A percentile compares a stretch with the other conserved stretches of the same genome.
Conservation (phyloP, 2,888 invertebrate species). For the Schizaphis graminum region DNA sequence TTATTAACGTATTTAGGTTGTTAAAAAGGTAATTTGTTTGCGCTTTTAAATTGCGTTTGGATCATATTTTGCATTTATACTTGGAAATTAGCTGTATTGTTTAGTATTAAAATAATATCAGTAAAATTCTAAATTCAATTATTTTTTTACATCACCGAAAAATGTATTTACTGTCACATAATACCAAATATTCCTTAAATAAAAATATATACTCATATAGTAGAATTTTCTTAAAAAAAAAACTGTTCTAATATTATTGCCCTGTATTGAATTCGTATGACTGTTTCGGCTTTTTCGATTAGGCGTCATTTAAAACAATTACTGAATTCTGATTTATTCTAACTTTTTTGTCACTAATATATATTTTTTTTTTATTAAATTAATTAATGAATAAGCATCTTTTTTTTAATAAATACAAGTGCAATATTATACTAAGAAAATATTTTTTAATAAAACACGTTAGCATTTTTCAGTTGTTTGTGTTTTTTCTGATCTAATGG, state of each 20-base stretch:
- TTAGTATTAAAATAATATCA: neutral
- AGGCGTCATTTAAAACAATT: neutral
- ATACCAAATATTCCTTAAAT: neutral
- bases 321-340: neutral
- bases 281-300: neutral
- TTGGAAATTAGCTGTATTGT: neutral
- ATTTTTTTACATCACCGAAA: neutral
- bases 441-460: constrained; percentile 26
- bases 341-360: neutral
- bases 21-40: neutral
- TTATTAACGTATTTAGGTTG: neutral
- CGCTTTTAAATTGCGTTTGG: neutral
- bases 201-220: neutral
- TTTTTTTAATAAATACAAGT: constrained; percentile 23
- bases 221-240: neutral
- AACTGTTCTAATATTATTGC: neutral
- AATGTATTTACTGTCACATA: neutral
- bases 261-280: neutral
- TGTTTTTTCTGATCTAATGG: constrained; percentile 3
- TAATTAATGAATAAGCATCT: constrained; percentile 28
- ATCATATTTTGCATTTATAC: neutral
- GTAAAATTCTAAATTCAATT: neutral
- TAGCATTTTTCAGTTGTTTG: constrained; percentile 37
- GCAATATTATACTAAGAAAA: neutral
- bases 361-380: neutral